Evolutionary conservation across 2,888 invertebrate species (phyloP).

Genomic region (Nipponacmea schrenckii): DNA sequence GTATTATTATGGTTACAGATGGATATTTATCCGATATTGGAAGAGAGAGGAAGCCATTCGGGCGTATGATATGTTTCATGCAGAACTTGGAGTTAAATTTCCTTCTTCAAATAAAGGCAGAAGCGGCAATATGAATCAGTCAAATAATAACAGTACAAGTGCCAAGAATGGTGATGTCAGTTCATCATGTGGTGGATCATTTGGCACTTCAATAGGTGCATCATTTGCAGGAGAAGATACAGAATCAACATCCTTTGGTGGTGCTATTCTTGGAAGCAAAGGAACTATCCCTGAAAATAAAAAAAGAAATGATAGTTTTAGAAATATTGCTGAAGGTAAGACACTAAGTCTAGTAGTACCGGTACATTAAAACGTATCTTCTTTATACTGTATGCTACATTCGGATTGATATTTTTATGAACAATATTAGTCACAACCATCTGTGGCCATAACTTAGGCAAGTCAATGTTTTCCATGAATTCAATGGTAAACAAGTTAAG

Average conservation of each 20-base stretch:
- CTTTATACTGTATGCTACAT: too few relatives aligned
- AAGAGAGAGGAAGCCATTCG: conserved; percentile 29
- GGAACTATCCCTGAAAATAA: too few relatives aligned
- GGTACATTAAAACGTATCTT: too few relatives aligned
- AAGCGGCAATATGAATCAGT: background rate
- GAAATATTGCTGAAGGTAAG: too few relatives aligned
- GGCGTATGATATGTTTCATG: conserved; percentile 30
- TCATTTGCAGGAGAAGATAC: background rate
- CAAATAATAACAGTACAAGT: background rate
- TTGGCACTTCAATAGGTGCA: background rate
- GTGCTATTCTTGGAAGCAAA: too few relatives aligned
- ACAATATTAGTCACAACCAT: too few relatives aligned
- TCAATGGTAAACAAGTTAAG: too few relatives aligned
- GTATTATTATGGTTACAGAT: conserved; percentile 25
- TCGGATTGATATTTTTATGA: too few relatives aligned
- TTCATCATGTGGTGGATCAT: background rate
- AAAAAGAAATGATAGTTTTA: too few relatives aligned
- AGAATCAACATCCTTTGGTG: background rate
- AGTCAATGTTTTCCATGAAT: too few relatives aligned
- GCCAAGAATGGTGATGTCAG: background rate
- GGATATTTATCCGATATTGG: conserved; percentile 34
- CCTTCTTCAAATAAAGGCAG: conserved; percentile 28
- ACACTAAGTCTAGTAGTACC: too few relatives aligned
- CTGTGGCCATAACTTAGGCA: too few relatives aligned
- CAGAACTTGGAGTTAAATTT: conserved; percentile 23